Conservation (phyloP, 2,888 invertebrate genomes). For the Folsomia candida region DNA sequence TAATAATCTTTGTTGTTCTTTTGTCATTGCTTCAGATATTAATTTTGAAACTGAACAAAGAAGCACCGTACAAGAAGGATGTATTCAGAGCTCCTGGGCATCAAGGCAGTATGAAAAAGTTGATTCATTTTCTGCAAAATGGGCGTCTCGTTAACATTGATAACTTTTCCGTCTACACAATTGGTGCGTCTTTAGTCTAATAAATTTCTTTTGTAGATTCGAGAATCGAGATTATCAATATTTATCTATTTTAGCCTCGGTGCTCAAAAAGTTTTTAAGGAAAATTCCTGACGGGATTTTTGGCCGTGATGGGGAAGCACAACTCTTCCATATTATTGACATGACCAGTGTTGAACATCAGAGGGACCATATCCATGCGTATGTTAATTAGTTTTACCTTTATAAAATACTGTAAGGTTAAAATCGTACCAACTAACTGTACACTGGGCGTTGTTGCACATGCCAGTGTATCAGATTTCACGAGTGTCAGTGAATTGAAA, state of each 20-base stretch:
- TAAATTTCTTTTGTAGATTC: too few relatives aligned
- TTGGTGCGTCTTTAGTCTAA: too few relatives aligned
- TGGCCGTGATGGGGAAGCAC: slow-evolving; percentile 84
- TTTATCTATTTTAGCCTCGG: too few relatives aligned
- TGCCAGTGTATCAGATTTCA: too few relatives aligned
- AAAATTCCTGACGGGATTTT: slow-evolving; percentile 97
- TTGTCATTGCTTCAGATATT: slow-evolving; percentile 69
- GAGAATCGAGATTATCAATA: too few relatives aligned
- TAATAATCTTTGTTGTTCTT: too few relatives aligned
- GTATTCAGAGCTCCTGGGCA: slow-evolving; percentile 94
- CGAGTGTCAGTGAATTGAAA: too few relatives aligned
- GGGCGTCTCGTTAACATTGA: slow-evolving; percentile 87
- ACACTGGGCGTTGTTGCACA: too few relatives aligned
- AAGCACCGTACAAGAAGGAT: slow-evolving; percentile 87
- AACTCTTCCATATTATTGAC: slow-evolving; percentile 77
- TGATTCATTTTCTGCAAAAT: slow-evolving; percentile 84
- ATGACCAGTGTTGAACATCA: slow-evolving; percentile 65
- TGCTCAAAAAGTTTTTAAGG: slow-evolving; percentile 93
- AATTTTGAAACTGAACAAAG: slow-evolving; percentile 88
- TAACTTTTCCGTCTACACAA: slow-evolving; percentile 94
- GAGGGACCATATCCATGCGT: slow-evolving; percentile 89
- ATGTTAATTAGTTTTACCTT: slow-evolving; percentile 54
- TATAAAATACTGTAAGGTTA: too few relatives aligned
- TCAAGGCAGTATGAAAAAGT: slow-evolving; percentile 89
- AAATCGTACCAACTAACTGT: too few relatives aligned